A percentile compares a stretch with the other conserved stretches of the same genome.
Conservation (phyloP, 2,888 invertebrate genomes). For the Leptinotarsa rubiginosa region DNA sequence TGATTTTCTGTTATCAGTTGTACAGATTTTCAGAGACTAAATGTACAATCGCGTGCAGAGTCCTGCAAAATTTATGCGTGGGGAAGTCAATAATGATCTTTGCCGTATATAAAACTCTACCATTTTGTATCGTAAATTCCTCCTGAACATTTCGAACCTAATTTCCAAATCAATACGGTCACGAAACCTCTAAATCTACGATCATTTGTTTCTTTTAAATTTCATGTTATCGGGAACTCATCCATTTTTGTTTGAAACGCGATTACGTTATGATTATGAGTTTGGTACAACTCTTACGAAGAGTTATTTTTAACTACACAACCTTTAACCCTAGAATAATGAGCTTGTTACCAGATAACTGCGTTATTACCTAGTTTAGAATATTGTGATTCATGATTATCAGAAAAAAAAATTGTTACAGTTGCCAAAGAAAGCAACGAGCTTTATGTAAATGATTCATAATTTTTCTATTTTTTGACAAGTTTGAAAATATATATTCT, state of each 20-base stretch:
- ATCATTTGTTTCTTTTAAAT: not conserved
- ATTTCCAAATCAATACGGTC: constrained; percentile 22
- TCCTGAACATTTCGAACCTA: constrained; percentile 18
- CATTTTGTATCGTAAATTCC: constrained; percentile 22
- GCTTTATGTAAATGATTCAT: too few relatives aligned
- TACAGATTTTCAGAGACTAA: not conserved
- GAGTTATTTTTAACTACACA: not conserved
- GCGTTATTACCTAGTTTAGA: not conserved
- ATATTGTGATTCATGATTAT: not conserved
- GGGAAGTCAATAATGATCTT: constrained; percentile 19
- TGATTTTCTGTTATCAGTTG: too few relatives aligned
- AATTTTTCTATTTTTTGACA: too few relatives aligned
- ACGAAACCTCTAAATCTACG: constrained; percentile 12
- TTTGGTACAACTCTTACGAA: not conserved
- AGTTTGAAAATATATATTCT: too few relatives aligned
- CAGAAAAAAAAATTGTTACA: not conserved
- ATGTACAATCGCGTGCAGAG: constrained; percentile 5
- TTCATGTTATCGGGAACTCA: not conserved
- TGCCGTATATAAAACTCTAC: constrained; percentile 21
- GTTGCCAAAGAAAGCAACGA: too few relatives aligned
- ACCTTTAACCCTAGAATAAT: constrained; percentile 2
- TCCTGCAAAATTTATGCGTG: constrained; percentile 9
- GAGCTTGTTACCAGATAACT: not conserved
- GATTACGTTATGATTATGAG: not conserved
- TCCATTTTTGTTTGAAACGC: not conserved